Percentiles rank a stretch among this genome's conserved stretches.
Conservation (phyloP, 2,113 vertebrate genomes). For the Pachypanchax playfairii region DNA sequence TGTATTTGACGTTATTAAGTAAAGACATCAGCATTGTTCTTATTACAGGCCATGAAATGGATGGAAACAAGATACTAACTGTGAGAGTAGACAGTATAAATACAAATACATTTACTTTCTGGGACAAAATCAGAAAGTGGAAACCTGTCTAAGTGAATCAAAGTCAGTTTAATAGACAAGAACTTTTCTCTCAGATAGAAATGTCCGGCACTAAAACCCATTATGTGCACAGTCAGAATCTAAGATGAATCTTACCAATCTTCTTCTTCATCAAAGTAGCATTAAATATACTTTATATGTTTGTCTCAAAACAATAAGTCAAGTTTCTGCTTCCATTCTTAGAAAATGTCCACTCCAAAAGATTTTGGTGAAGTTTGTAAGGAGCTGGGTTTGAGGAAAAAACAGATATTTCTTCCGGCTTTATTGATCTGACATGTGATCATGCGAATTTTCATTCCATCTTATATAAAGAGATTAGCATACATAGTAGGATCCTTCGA, state of each 20-base stretch:
- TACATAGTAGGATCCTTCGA: constrained; percentile 14
- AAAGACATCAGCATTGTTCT: background rate
- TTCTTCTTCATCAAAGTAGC: constrained; percentile 60
- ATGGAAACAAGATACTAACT: background rate
- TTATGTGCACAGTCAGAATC: constrained; percentile 47
- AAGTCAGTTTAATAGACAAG: constrained; percentile 54
- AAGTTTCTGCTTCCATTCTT: constrained; percentile 39
- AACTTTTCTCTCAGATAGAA: constrained; percentile 52
- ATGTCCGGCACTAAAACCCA: constrained; percentile 37
- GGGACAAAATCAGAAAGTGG: no score
- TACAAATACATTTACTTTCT: no score
- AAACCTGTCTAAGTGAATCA: constrained; percentile 46
- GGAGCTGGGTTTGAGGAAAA: constrained; percentile 21
- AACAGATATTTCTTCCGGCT: constrained; percentile 29
- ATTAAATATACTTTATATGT: constrained; percentile 60
- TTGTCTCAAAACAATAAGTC: constrained; percentile 55
- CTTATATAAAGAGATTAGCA: constrained; percentile 38
- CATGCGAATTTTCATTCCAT: constrained; percentile 48
- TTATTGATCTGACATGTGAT: constrained; percentile 52
- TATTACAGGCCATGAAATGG: background rate
- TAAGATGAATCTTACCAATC: constrained; percentile 40
- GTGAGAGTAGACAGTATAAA: background rate
- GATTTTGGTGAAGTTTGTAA: constrained; percentile 24
- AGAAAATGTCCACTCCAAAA: constrained; percentile 39
- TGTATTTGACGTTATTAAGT: no score